phyloP scores from a whole-genome alignment of 1,140 invertebrate genomes.

The Venturia canescens region DNA sequence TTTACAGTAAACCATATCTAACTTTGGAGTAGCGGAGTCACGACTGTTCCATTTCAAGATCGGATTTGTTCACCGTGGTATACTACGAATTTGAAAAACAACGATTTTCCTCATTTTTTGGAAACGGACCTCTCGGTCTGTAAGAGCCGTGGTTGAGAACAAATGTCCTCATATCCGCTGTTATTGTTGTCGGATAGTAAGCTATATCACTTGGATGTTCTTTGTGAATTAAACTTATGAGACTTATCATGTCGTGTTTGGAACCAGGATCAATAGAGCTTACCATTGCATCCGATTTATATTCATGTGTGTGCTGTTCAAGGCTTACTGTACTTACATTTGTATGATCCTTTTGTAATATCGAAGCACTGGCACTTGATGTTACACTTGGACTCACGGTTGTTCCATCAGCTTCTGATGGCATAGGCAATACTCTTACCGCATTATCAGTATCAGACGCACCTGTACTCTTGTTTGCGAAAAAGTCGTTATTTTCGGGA shows the following conservation, averaged over 20 bases:
- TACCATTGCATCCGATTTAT: no score
- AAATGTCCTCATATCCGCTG: constrained; percentile 45
- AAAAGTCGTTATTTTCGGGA: constrained; percentile 43
- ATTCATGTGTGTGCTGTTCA: no score
- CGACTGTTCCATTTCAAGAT: constrained; percentile 44
- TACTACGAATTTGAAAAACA: constrained; percentile 48
- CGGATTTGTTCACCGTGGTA: constrained; percentile 40
- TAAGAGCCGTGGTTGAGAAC: constrained; percentile 36
- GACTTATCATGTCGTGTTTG: constrained; percentile 39
- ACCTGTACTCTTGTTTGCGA: constrained; percentile 36
- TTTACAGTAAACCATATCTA: constrained; percentile 47
- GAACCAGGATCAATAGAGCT: no score
- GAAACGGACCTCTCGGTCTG: no score
- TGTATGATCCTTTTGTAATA: constrained; percentile 30
- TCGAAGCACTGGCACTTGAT: no score
- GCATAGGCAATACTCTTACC: constrained; percentile 42
- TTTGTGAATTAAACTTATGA: constrained; percentile 36
- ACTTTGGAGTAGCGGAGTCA: constrained; percentile 49
- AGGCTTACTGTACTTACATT: no score
- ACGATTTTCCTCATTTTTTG: no score
- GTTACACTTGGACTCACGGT: constrained; percentile 35
- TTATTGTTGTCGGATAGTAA: constrained; percentile 45
- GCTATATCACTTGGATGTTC: constrained; percentile 46
- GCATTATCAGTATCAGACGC: constrained; percentile 37
- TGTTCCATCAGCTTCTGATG: no score